phyloP scores from a whole-genome alignment of 2,113 vertebrate genomes.

The Tachysurus fulvidraco region DNA sequence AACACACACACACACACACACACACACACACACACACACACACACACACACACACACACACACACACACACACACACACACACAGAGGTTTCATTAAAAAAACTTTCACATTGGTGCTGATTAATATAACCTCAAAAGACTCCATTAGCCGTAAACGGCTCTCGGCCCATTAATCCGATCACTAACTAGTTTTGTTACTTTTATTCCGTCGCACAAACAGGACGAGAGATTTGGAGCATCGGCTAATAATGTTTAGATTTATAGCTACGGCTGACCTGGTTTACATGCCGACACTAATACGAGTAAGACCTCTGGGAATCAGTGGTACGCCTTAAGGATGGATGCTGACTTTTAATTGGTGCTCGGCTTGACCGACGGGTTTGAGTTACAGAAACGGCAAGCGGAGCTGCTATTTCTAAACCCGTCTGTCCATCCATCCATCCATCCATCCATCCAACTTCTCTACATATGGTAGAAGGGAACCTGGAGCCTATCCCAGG shows the following conservation, averaged over 20 bases:
- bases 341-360: constrained; percentile 6
- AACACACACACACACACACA: constrained; percentile 39
- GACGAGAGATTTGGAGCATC: too few relatives aligned
- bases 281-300: background rate
- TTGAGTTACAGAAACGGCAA: background rate
- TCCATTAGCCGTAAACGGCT: background rate
- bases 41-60: constrained; percentile 38
- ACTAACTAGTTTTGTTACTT: background rate
- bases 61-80: constrained; percentile 36
- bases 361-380: background rate
- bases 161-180: background rate
- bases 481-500: too few relatives aligned
- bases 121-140: background rate
- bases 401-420: background rate
- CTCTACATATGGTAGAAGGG: too few relatives aligned
- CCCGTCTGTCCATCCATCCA: too few relatives aligned
- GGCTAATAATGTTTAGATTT: background rate
- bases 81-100: constrained; percentile 8
- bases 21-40: constrained; percentile 34
- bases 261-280: background rate
- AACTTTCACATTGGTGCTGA: background rate
- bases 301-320: constrained; percentile 3
- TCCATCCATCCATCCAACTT: too few relatives aligned
- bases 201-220: background rate
- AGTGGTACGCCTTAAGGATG: background rate